These are phyloP conservation scores for Drosophila algonquin DNA, from an alignment of 2,888 invertebrate species.

Conservation along the genomic window DNA sequence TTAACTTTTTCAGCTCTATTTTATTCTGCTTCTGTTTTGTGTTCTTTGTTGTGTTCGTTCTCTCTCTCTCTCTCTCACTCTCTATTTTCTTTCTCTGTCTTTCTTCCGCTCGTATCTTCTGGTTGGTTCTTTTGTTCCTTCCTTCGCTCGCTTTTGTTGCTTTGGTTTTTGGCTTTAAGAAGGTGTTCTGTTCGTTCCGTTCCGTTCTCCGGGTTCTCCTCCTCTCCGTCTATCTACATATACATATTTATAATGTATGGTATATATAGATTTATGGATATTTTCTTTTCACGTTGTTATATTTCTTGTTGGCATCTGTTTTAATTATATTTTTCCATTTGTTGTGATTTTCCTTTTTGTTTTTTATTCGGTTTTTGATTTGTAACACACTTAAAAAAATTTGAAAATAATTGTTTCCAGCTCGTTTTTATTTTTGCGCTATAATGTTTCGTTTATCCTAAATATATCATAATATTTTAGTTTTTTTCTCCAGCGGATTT, in stretches of 20 bases:
- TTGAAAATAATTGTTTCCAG: conserved; percentile 3
- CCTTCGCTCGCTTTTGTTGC: conserved; percentile 12
- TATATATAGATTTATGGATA: conserved; percentile 44
- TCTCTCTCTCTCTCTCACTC: conserved; percentile 1
- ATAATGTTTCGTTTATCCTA: conserved; percentile 13
- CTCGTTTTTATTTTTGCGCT: conserved; percentile 1
- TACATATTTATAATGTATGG: conserved; percentile 15
- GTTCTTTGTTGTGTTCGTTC: conserved; percentile 10
- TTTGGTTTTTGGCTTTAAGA: conserved; percentile 30
- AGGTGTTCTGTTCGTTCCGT: not conserved
- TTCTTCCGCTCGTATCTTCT: not conserved
- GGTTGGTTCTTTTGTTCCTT: conserved; percentile 29
- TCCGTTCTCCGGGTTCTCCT: conserved; percentile 13
- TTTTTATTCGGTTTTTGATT: conserved; percentile 11
- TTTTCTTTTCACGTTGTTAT: conserved; percentile 21
- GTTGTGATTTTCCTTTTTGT: conserved; percentile 7
- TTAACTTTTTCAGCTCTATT: conserved; percentile 5
- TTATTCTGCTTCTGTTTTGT: conserved; percentile 10
- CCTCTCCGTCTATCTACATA: conserved; percentile 5
- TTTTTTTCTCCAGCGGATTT: conserved; percentile 41
- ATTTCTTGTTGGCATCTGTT: conserved; percentile 6
- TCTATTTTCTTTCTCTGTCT: conserved; percentile 5
- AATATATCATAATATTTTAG: conserved; percentile 16
- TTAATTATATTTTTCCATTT: conserved; percentile 13
- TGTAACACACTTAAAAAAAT: conserved; percentile 36